Percentiles rank a stretch among this genome's conserved stretches.
These are phyloP conservation scores for Pseudachorutes palmiensis DNA, from an alignment of 1,140 invertebrate genomes.

Conservation along the genomic window DNA sequence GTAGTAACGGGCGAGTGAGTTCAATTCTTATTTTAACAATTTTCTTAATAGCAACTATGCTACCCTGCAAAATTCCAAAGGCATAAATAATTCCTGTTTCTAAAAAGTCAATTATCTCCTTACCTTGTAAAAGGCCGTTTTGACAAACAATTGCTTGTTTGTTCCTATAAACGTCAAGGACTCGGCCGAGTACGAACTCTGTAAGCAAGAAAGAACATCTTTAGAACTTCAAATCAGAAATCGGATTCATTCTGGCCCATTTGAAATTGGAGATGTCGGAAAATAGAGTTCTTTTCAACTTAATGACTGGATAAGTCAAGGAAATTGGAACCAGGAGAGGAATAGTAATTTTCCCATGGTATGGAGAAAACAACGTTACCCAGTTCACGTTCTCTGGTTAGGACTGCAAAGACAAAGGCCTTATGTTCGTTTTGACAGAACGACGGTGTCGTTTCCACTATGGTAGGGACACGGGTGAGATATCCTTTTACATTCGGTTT, in stretches of 20 bases:
- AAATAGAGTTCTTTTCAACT: not conserved
- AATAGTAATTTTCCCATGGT: not conserved
- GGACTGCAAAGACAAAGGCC: too few relatives aligned
- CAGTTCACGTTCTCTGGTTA: too few relatives aligned
- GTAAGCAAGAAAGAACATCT: constrained; percentile 16
- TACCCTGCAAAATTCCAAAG: constrained; percentile 46
- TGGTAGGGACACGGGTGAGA: too few relatives aligned
- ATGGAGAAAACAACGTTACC: not conserved
- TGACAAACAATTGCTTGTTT: constrained; percentile 73
- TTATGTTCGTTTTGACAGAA: too few relatives aligned
- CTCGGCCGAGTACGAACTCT: constrained; percentile 44
- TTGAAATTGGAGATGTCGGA: too few relatives aligned
- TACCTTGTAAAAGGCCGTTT: constrained; percentile 79
- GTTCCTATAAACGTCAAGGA: constrained; percentile 56
- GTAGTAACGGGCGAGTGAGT: constrained; percentile 68
- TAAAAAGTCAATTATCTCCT: constrained; percentile 70
- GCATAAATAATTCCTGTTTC: constrained; percentile 51
- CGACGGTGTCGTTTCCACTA: too few relatives aligned
- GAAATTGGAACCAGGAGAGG: too few relatives aligned
- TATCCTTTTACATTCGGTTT: too few relatives aligned
- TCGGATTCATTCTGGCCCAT: too few relatives aligned
- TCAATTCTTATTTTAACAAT: constrained; percentile 66
- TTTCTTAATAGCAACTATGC: constrained; percentile 81
- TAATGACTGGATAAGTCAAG: not conserved
- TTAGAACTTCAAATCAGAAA: too few relatives aligned